A percentile compares a stretch with the other conserved stretches of the same genome.
Conservation (phyloP, 2,888 invertebrate genomes). For the Chaitophorus viminalis region DNA sequence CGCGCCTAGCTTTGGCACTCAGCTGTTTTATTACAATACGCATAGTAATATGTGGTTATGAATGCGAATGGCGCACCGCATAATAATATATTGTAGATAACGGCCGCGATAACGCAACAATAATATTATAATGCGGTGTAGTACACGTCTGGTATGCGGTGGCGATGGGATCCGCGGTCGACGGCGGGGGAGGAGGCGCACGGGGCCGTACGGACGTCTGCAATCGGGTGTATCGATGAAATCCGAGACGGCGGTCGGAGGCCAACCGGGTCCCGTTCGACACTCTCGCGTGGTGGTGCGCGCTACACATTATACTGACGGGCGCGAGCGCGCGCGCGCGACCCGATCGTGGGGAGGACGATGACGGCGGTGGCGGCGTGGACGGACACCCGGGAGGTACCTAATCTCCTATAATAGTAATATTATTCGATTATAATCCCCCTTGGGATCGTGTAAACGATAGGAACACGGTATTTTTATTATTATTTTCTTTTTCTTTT, state of each 20-base stretch:
- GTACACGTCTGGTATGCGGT: slow-evolving; percentile 48
- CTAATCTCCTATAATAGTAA: slow-evolving; percentile 57
- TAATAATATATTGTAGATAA: slow-evolving; percentile 38
- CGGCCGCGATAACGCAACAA: slow-evolving; percentile 13
- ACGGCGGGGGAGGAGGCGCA: background rate
- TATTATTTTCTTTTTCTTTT: slow-evolving; percentile 17
- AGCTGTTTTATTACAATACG: too few relatives aligned
- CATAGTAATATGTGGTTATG: too few relatives aligned
- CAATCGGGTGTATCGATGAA: slow-evolving; percentile 59
- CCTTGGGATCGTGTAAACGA: slow-evolving; percentile 61
- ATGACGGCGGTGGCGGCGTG: background rate
- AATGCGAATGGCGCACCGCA: too few relatives aligned
- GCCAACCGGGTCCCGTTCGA: slow-evolving; percentile 60
- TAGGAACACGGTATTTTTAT: slow-evolving; percentile 50
- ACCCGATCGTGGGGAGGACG: background rate
- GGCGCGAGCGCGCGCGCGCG: background rate
- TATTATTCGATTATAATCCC: slow-evolving; percentile 61
- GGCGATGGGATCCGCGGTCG: background rate
- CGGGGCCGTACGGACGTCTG: slow-evolving; percentile 26
- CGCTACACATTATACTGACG: slow-evolving; percentile 20
- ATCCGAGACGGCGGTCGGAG: slow-evolving; percentile 61
- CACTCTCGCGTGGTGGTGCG: background rate
- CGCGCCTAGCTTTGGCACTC: too few relatives aligned
- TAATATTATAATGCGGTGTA: slow-evolving; percentile 56
- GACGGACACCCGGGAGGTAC: slow-evolving; percentile 51